A percentile compares a stretch with the other conserved stretches of the same genome.
phyloP scores from a whole-genome alignment of 2,888 invertebrate species.

The Druceiella hillmani region DNA sequence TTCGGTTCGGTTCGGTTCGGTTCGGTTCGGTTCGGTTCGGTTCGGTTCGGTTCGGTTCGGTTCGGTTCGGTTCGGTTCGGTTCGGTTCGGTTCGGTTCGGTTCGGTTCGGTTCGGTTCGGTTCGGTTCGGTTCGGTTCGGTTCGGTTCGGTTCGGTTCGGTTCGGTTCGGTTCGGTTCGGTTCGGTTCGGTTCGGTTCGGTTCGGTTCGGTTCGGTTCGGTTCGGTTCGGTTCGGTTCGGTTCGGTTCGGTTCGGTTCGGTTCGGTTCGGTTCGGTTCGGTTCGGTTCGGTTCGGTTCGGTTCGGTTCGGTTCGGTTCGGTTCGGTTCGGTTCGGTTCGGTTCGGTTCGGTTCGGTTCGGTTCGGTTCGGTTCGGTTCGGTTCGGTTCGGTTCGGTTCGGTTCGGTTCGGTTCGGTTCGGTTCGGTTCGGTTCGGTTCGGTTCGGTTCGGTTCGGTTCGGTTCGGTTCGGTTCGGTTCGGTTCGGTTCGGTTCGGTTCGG shows the following conservation, averaged over 20 bases:
- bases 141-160: not conserved
- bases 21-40: constrained; percentile 9
- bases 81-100: constrained; percentile 1
- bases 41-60: constrained; percentile 1
- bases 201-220: constrained; percentile 3
- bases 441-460: constrained; percentile 9
- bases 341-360: constrained; percentile 4
- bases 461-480: constrained; percentile 3
- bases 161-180: constrained; percentile 9
- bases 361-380: constrained; percentile 8
- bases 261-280: constrained; percentile 7
- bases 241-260: constrained; percentile 9
- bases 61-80: constrained; percentile 11
- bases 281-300: constrained; percentile 6
- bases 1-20: not conserved
- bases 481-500: constrained; percentile 7
- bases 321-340: constrained; percentile 9
- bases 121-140: constrained; percentile 11
- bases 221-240: constrained; percentile 7
- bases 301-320: constrained; percentile 8
- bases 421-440: constrained; percentile 9
- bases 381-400: constrained; percentile 11
- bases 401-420: not conserved
- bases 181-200: constrained; percentile 9
- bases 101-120: constrained; percentile 8